Conservation (phyloP, 2,888 invertebrate species). For the Acheta domesticus region DNA sequence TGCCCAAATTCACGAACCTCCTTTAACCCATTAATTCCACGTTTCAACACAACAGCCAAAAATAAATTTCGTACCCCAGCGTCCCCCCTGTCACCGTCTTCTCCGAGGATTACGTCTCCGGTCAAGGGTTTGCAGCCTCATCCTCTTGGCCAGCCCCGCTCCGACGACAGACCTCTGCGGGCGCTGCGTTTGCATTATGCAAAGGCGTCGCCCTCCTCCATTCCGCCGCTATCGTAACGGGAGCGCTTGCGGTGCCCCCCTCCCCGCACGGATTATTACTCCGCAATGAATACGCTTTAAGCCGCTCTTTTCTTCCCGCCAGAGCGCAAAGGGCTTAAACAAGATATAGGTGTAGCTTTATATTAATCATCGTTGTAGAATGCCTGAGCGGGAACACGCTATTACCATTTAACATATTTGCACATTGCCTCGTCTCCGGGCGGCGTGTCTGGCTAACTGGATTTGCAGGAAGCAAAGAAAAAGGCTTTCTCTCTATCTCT, state of each 20-base stretch:
- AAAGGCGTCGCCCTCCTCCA: neutral
- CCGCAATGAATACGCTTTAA: neutral
- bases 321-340: neutral
- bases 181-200: neutral
- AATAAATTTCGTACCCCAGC: no score
- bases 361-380: slow-evolving; percentile 18
- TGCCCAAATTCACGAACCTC: no score
- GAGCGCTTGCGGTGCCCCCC: neutral
- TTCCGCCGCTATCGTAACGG: neutral
- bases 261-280: neutral
- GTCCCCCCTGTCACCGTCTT: no score
- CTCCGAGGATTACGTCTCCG: no score
- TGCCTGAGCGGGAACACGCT: neutral
- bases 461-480: slow-evolving; percentile 4
- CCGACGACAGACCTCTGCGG: no score
- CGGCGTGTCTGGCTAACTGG: neutral
- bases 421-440: neutral
- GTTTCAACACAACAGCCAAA: no score
- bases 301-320: neutral
- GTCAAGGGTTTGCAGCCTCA: no score
- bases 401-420: slow-evolving; percentile 18
- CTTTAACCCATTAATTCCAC: no score
- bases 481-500: neutral
- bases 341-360: slow-evolving; percentile 18
- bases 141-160: no score